A percentile compares a stretch with the other conserved stretches of the same genome.
phyloP scores from a whole-genome alignment of 2,888 invertebrate genomes.

The Leucania comma region DNA sequence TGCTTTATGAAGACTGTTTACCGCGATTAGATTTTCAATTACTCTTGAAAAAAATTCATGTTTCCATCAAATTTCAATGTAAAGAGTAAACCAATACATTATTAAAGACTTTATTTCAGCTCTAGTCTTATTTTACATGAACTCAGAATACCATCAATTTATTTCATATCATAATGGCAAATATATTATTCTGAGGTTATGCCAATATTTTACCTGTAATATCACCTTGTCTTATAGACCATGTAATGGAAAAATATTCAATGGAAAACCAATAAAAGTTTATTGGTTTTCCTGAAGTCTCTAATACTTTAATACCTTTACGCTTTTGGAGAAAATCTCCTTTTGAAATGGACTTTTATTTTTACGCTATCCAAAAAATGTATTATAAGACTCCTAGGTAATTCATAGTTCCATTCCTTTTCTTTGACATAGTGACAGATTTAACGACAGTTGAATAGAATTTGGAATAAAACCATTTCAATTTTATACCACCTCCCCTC shows the following conservation, averaged over 20 bases:
- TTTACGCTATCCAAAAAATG: background rate
- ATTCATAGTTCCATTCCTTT: background rate
- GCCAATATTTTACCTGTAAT: slow-evolving; percentile 42
- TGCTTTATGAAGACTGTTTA: too few relatives aligned
- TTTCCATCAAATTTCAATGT: background rate
- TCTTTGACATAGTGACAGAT: background rate
- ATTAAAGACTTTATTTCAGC: background rate
- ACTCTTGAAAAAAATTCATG: background rate
- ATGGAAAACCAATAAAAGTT: background rate
- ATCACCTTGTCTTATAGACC: slow-evolving; percentile 13
- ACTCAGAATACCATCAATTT: slow-evolving; percentile 14
- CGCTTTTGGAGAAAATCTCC: background rate
- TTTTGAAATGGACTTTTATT: background rate
- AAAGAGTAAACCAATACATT: background rate
- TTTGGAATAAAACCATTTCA: slow-evolving; percentile 1
- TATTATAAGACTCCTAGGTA: too few relatives aligned
- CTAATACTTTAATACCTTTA: background rate
- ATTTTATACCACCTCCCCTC: slow-evolving; percentile 2
- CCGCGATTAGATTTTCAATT: background rate
- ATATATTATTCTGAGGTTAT: slow-evolving; percentile 19
- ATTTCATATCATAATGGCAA: slow-evolving; percentile 15
- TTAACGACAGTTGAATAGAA: background rate
- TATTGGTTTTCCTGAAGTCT: slow-evolving; percentile 3
- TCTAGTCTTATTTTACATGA: background rate
- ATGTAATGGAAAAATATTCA: slow-evolving; percentile 28